A percentile compares a stretch with the other conserved stretches of the same genome.
Conservation (phyloP, 2,797 vertebrate genomes). For the Mormyrops attenuatus region DNA sequence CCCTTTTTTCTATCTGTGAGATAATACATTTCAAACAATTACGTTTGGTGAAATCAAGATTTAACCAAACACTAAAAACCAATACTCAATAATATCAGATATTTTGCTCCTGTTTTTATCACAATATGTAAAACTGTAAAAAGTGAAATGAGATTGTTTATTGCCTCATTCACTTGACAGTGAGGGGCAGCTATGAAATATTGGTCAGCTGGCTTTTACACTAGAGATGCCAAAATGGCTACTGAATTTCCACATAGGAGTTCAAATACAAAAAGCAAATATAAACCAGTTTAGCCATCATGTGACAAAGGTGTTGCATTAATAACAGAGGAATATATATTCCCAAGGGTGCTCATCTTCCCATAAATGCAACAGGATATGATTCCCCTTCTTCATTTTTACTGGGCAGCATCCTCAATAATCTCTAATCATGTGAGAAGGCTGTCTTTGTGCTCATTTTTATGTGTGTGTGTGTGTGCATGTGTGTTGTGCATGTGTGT, state of each 20-base stretch:
- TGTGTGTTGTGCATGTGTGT: background rate
- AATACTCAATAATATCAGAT: slow-evolving; percentile 11
- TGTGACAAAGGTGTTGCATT: background rate
- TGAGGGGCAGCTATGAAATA: background rate
- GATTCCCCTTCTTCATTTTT: background rate
- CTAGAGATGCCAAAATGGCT: background rate
- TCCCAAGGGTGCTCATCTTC: background rate
- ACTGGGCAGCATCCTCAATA: background rate
- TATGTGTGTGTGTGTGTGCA: background rate
- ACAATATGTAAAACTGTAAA: background rate
- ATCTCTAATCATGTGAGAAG: background rate
- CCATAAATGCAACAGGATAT: background rate
- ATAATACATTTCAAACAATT: slow-evolving; percentile 25
- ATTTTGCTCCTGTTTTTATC: slow-evolving; percentile 13
- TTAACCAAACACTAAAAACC: slow-evolving; percentile 13
- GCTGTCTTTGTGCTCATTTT: background rate
- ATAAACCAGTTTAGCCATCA: background rate
- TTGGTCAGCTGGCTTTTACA: background rate
- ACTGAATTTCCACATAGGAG: background rate
- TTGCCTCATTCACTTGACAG: background rate
- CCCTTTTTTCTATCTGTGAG: slow-evolving; percentile 10
- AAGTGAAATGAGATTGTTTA: background rate
- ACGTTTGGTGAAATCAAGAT: slow-evolving; percentile 7
- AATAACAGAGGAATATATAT: background rate
- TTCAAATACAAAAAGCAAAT: background rate